Percentiles rank a stretch among this genome's conserved stretches.
These are phyloP conservation scores for Thamnophis sirtalis DNA, from an alignment of 2,113 vertebrate genomes.

Conservation along the genomic window DNA sequence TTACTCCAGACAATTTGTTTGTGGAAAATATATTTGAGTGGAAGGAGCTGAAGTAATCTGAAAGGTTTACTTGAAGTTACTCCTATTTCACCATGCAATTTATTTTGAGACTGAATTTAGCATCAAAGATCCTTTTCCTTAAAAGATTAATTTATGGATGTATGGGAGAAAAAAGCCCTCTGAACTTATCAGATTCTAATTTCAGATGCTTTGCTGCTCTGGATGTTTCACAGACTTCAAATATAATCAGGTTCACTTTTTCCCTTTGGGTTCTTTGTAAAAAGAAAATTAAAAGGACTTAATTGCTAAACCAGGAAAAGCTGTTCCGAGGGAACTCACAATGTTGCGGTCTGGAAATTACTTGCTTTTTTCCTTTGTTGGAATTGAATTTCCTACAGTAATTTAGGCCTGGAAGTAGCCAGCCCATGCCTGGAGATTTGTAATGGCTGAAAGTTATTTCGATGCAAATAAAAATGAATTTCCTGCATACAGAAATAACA, in stretches of 20 bases:
- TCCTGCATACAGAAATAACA: background rate
- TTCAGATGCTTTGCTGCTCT: background rate
- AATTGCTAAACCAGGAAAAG: background rate
- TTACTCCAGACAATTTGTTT: background rate
- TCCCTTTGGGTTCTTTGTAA: background rate
- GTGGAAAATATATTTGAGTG: background rate
- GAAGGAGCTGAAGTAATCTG: background rate
- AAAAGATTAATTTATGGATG: background rate
- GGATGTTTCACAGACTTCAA: background rate
- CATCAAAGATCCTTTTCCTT: background rate
- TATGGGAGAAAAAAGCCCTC: background rate
- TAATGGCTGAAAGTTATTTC: background rate
- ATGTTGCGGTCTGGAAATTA: too few species aligned
- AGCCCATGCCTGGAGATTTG: background rate
- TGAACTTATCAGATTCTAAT: background rate
- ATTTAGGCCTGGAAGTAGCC: background rate
- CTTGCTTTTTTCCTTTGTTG: background rate
- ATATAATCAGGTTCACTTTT: background rate
- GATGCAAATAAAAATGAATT: background rate
- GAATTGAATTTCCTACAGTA: too few species aligned
- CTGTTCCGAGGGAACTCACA: background rate
- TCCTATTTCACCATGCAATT: background rate
- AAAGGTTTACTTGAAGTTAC: background rate
- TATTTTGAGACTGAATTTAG: slow-evolving; percentile 9
- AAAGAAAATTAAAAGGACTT: background rate